Evolutionary conservation across 2,888 invertebrate species (phyloP).

Genomic region (Stenurella melanura): DNA sequence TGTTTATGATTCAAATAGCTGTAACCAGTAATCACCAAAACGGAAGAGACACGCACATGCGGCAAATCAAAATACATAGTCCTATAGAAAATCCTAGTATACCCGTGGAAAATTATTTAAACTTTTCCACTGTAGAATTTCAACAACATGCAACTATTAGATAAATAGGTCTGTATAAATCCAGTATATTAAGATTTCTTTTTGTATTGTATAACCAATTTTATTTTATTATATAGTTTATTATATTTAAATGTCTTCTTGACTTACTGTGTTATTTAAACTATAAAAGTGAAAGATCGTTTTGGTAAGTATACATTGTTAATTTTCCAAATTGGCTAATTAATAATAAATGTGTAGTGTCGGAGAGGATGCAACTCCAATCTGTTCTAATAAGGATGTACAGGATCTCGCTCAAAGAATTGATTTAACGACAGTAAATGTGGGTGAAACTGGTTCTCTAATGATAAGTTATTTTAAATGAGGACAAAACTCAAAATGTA

Average conservation of each 20-base stretch:
- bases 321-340: too few species aligned
- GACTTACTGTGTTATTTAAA: too few species aligned
- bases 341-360: too few species aligned
- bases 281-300: too few species aligned
- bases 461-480: too few species aligned
- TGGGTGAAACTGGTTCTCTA: too few species aligned
- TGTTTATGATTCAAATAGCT: conserved; percentile 97
- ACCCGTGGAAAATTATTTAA: conserved; percentile 82
- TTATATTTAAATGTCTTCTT: neutral
- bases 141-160: conserved; percentile 89
- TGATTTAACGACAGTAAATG: too few species aligned
- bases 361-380: too few species aligned
- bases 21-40: conserved; percentile 99
- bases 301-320: too few species aligned
- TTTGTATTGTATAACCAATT: neutral
- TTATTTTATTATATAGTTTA: neutral
- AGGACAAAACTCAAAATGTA: too few species aligned
- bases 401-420: too few species aligned
- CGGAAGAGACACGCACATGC: conserved; percentile 98
- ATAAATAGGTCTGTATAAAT: conserved; percentile 71
- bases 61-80: conserved; percentile 97
- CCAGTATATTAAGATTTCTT: conserved; percentile 31
- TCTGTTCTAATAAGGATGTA: too few species aligned
- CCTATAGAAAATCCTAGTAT: conserved; percentile 82
- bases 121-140: conserved; percentile 88